A percentile compares a stretch with the other conserved stretches of the same genome.
Evolutionary conservation across 2,113 vertebrate genomes (phyloP).

Genomic region (Steatornis caripensis): DNA sequence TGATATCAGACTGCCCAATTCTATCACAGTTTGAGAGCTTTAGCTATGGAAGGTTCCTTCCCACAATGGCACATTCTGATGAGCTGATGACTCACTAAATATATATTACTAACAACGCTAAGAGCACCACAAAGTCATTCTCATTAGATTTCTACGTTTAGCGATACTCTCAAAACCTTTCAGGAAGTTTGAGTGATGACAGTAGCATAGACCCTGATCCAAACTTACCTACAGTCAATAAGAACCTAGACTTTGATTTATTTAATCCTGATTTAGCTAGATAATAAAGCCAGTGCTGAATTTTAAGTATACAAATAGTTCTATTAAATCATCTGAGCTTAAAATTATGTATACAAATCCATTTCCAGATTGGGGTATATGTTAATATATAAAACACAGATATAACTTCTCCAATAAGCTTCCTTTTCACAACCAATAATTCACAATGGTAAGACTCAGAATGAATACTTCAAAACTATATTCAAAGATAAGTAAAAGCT

Average conservation of each 20-base stretch:
- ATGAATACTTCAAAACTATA: neutral
- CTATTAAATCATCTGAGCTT: neutral
- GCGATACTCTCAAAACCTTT: neutral
- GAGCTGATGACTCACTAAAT: neutral
- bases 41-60: neutral
- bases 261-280: conserved; percentile 35
- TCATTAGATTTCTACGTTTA: neutral
- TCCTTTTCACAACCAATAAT: neutral
- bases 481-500: neutral
- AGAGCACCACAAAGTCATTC: neutral
- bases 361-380: neutral
- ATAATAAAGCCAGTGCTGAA: conserved; percentile 42
- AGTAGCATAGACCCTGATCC: neutral
- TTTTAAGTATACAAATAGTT: conserved; percentile 21
- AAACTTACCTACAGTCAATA: neutral
- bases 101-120: neutral
- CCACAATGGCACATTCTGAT: neutral
- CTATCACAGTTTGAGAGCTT: neutral
- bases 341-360: conserved; percentile 50
- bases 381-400: neutral
- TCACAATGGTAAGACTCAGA: neutral
- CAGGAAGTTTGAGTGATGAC: neutral
- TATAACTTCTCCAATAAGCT: neutral
- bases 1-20: neutral
- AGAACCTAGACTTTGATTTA: conserved; percentile 8